phyloP scores from a whole-genome alignment of 2,113 vertebrate genomes.

The Microtus pennsylvanicus region DNA sequence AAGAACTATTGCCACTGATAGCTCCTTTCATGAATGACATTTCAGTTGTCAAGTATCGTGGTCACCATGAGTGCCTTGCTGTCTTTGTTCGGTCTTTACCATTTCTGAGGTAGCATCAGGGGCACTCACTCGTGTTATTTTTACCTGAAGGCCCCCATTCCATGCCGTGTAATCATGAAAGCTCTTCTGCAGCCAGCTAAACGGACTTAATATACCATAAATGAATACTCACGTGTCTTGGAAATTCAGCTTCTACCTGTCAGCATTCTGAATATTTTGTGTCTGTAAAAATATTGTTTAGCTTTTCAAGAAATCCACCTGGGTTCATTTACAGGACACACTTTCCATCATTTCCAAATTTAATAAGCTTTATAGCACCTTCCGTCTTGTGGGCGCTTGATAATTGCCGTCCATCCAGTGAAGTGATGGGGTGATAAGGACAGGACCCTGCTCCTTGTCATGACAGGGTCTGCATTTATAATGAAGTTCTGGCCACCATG shows the following conservation, averaged over 20 bases:
- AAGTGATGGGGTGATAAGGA: constrained; percentile 63
- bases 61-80: too few species aligned
- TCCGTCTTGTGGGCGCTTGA: constrained; percentile 28
- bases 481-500: constrained; percentile 8
- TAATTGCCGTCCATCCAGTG: constrained; percentile 55
- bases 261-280: neutral
- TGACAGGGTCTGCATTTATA: constrained; percentile 63
- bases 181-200: constrained; percentile 67
- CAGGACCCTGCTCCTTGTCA: constrained; percentile 12
- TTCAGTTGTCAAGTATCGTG: constrained; percentile 43
- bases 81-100: neutral
- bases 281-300: constrained; percentile 62
- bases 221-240: constrained; percentile 62
- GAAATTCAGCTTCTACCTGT: constrained; percentile 29
- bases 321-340: constrained; percentile 64
- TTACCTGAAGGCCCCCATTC: constrained; percentile 18
- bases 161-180: constrained; percentile 52
- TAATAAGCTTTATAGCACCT: constrained; percentile 68
- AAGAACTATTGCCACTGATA: constrained; percentile 14
- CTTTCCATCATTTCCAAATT: constrained; percentile 76
- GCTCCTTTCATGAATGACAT: constrained; percentile 7
- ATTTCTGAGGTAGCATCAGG: neutral
- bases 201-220: constrained; percentile 74
- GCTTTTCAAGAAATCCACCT: constrained; percentile 66
- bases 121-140: neutral